A percentile compares a stretch with the other conserved stretches of the same genome.
Evolutionary conservation across 2,797 vertebrate genomes (phyloP).

Genomic region (Leptodactylus fallax): DNA sequence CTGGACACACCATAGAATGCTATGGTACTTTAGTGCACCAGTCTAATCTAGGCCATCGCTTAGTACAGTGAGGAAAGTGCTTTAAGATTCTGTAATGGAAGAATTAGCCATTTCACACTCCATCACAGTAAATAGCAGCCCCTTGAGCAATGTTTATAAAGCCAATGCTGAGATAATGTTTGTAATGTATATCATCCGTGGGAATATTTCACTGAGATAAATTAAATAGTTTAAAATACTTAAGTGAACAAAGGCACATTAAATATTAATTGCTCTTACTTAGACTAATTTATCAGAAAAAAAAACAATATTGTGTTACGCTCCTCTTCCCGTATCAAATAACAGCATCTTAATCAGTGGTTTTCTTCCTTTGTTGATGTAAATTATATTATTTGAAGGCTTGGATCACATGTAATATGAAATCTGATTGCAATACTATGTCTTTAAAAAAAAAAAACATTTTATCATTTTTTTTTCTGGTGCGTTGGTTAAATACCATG

Average conservation of each 20-base stretch:
- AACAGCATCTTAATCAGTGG: slow-evolving; percentile 18
- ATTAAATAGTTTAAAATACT: slow-evolving; percentile 54
- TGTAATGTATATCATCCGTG: slow-evolving; percentile 31
- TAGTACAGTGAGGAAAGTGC: not conserved
- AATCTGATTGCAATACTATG: not conserved
- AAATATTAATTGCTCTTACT: slow-evolving; percentile 47
- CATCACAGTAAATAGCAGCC: not conserved
- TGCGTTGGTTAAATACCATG: not conserved
- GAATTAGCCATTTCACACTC: not conserved
- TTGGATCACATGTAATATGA: not conserved
- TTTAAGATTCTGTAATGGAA: not conserved
- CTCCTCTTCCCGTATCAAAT: slow-evolving; percentile 34
- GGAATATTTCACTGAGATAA: slow-evolving; percentile 51
- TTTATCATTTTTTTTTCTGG: not conserved
- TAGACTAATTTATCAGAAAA: slow-evolving; percentile 51
- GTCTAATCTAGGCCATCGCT: not conserved
- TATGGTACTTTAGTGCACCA: not conserved
- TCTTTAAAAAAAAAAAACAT: not conserved
- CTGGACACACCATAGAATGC: too few species aligned
- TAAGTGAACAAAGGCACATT: slow-evolving; percentile 47
- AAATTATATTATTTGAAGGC: not conserved
- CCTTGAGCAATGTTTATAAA: not conserved
- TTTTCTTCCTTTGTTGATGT: slow-evolving; percentile 3
- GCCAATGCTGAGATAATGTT: slow-evolving; percentile 4
- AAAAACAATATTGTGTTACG: slow-evolving; percentile 36